Evolutionary conservation across 2,888 invertebrate species (phyloP).

Genomic region (Teleogryllus oceanicus): DNA sequence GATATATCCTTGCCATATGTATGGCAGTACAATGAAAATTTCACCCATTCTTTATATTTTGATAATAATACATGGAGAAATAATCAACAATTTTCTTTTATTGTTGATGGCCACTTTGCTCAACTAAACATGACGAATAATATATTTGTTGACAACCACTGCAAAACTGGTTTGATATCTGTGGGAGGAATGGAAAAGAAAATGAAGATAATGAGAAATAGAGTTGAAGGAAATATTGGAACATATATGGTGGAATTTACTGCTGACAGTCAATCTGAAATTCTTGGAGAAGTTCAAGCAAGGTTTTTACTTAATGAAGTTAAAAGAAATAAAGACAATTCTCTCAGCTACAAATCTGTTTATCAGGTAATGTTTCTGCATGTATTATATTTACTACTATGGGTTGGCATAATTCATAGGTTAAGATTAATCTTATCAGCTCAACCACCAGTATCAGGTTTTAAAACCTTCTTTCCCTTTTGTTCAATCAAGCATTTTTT

Average conservation of each 20-base stretch:
- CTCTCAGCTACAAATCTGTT: neutral
- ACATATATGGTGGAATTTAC: constrained; percentile 81
- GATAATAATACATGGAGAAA: constrained; percentile 82
- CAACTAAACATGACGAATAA: constrained; percentile 79
- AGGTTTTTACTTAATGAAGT: constrained; percentile 74
- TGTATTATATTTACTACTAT: too few species aligned
- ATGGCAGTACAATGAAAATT: constrained; percentile 92
- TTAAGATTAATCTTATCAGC: too few species aligned
- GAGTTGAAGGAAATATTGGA: constrained; percentile 75
- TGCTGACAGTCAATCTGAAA: constrained; percentile 90
- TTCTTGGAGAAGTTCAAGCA: constrained; percentile 79
- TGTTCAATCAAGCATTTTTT: too few species aligned
- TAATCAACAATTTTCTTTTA: constrained; percentile 79
- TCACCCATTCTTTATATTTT: constrained; percentile 84
- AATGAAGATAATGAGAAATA: constrained; percentile 76
- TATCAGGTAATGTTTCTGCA: neutral
- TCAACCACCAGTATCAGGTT: too few species aligned
- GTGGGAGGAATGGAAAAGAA: constrained; percentile 96
- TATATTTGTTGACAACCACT: constrained; percentile 78
- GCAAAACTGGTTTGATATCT: constrained; percentile 73
- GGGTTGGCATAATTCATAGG: too few species aligned
- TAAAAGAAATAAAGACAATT: constrained; percentile 44
- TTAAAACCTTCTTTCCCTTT: too few species aligned
- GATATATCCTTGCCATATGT: constrained; percentile 88
- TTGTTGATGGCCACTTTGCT: constrained; percentile 91